Conservation (phyloP, 2,113 vertebrate species). For the Cyanocitta stelleri region DNA sequence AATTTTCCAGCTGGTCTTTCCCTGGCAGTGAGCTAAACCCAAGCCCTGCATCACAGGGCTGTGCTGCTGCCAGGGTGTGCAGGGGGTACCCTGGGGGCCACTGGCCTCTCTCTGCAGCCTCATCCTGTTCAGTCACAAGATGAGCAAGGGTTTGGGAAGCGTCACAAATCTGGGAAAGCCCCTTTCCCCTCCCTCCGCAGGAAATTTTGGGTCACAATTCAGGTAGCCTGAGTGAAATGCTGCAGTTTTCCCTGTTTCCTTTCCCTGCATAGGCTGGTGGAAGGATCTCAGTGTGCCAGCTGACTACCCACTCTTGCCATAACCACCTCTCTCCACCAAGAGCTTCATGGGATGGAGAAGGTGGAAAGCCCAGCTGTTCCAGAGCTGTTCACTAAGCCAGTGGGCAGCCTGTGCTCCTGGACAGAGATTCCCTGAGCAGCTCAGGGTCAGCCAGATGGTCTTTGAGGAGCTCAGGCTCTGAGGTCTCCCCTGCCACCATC, state of each 20-base stretch:
- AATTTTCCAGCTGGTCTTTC: neutral
- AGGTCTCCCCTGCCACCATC: neutral
- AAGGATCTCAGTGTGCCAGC: neutral
- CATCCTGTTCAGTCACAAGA: neutral
- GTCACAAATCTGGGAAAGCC: neutral
- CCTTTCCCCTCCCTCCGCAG: neutral
- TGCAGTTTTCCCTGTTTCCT: neutral
- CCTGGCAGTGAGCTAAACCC: neutral
- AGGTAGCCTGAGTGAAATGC: neutral
- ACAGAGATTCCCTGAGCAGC: neutral
- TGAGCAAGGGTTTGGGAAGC: neutral
- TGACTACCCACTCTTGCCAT: neutral
- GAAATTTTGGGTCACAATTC: neutral
- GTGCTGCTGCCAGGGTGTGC: neutral
- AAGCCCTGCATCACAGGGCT: neutral
- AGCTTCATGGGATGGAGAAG: neutral
- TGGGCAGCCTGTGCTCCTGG: neutral
- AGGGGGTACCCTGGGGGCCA: rapidly evolving
- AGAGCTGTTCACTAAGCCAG: neutral
- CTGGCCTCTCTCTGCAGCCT: neutral
- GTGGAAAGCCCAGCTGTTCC: neutral
- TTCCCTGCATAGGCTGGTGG: neutral
- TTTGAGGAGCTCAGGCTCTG: neutral
- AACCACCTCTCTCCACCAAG: neutral
- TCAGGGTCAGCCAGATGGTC: neutral